Evolutionary conservation across 2,888 invertebrate genomes (phyloP), one percentile per base, ranked within the genome.

Genomic region (Drosophila tripunctata): DNA sequence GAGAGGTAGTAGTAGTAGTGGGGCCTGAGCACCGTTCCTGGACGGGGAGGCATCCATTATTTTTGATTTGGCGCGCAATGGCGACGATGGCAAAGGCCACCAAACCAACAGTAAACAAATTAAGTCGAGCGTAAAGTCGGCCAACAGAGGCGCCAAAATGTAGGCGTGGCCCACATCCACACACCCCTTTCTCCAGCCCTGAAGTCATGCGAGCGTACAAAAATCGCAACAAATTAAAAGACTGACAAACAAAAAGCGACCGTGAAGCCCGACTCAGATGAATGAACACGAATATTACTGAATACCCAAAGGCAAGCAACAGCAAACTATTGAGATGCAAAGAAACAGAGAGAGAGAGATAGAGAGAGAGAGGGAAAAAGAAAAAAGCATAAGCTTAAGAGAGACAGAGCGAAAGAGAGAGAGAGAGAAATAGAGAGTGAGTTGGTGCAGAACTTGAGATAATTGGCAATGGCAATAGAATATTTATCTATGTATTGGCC

Each of bases 191-290:
- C n/a, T n/a, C n/a, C n/a, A n/a, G n/a, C n/a, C n/a, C n/a, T n/a
- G 12, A 35, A 67, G 43, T 54, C 81, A 78, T 51, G 76, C 67
- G 54, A 81, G 81, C 84, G 81, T 81, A 31, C 65, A 66, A 65
- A 73, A 84, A 84, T 81, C 84, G 81, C 85, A 81, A 82, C 81
- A 82, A 82, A 82, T 82, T 82, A 81, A 84, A 78, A 84, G 74
- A 71, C 68, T 63, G 65, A 40, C 78, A 80, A 84, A 73, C 73
- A 80, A 71, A 71, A 57, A 67, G 38, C 51, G 73, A 47, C 58
- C 73, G 52, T 60, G 69, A 72, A 64, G 60, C 48, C n/a, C 48
- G 63, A 48, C 44, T 22, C 73, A 73, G 72, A 40, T 65, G 73
- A 73, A 31, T 68, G 73, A 61, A 65, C 64, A 73, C 65, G 61